Percentiles rank a stretch among this genome's conserved stretches.
phyloP scores from a whole-genome alignment of 1,140 invertebrate genomes.

The Drosophila insularis region DNA sequence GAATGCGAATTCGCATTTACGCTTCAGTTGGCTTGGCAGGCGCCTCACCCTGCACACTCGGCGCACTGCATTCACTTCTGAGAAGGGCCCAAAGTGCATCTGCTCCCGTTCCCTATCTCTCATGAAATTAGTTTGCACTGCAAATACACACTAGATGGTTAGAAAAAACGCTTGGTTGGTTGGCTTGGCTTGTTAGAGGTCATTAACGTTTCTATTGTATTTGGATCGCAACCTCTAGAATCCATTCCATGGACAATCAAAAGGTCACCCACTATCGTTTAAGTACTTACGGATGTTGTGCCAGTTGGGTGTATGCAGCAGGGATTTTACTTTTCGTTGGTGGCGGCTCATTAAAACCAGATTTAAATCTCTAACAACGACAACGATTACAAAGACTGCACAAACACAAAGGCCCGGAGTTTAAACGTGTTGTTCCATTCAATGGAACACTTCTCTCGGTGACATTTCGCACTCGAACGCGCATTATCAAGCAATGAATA shows the following conservation, averaged over 20 bases:
- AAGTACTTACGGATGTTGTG: constrained; percentile 56
- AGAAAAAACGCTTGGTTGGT: constrained; percentile 69
- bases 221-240: constrained; percentile 11
- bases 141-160: constrained; percentile 28
- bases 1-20: constrained; percentile 46
- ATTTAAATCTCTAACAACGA: constrained; percentile 44
- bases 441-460: constrained; percentile 27
- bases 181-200: constrained; percentile 78
- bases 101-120: constrained; percentile 1
- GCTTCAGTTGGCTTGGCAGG: constrained; percentile 61
- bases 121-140: constrained; percentile 62
- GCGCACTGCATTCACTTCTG: background rate
- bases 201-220: constrained; percentile 76
- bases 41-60: background rate
- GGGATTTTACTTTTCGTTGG: constrained; percentile 3
- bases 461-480: constrained; percentile 56
- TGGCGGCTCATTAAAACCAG: constrained; percentile 65
- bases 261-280: constrained; percentile 61
- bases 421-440: constrained; percentile 49
- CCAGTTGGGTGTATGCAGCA: constrained; percentile 18
- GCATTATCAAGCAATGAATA: constrained; percentile 20
- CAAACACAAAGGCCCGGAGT: constrained; percentile 59
- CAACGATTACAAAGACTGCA: constrained; percentile 30
- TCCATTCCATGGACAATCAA: constrained; percentile 37
- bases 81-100: constrained; percentile 46